Percentiles rank a stretch among this genome's conserved stretches.
These are phyloP conservation scores for Netelia melanura DNA, from an alignment of 2,888 invertebrate species.

Conservation along the genomic window DNA sequence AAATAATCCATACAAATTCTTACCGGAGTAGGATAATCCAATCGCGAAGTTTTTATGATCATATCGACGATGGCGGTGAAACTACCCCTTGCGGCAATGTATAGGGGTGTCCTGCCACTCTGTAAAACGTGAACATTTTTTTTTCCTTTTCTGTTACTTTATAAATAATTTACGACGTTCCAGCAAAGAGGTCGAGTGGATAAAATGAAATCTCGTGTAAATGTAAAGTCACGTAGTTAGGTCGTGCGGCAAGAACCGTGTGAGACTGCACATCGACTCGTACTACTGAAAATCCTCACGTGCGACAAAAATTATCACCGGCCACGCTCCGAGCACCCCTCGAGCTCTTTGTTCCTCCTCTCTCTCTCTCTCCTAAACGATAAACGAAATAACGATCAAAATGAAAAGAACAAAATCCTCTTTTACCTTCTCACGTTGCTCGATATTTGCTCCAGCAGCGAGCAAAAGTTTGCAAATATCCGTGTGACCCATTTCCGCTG, in stretches of 20 bases:
- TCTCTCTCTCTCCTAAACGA: neutral
- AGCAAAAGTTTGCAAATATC: slow-evolving; percentile 88
- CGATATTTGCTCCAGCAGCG: slow-evolving; percentile 89
- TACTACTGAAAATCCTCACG: neutral
- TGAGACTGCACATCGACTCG: slow-evolving; percentile 3
- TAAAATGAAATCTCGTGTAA: slow-evolving; percentile 46
- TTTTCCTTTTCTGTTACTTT: neutral
- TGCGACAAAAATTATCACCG: neutral
- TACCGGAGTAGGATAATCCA: slow-evolving; percentile 89
- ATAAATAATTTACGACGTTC: neutral
- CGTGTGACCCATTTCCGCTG: slow-evolving; percentile 90
- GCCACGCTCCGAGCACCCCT: neutral
- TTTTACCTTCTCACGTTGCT: slow-evolving; percentile 87
- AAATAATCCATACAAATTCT: slow-evolving; percentile 69
- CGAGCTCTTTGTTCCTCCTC: neutral
- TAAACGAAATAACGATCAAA: neutral
- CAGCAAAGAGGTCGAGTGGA: slow-evolving; percentile 32
- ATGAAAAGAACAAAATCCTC: neutral
- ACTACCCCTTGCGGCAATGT: slow-evolving; percentile 92
- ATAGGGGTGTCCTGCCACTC: slow-evolving; percentile 90
- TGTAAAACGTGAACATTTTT: slow-evolving; percentile 78
- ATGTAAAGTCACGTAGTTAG: slow-evolving; percentile 25
- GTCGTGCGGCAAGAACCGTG: slow-evolving; percentile 6
- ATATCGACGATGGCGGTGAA: slow-evolving; percentile 94
- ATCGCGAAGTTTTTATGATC: slow-evolving; percentile 91